Base-by-base conservation (phyloP, 2,113 vertebrate species). In the Callithrix jacchus region DNA sequence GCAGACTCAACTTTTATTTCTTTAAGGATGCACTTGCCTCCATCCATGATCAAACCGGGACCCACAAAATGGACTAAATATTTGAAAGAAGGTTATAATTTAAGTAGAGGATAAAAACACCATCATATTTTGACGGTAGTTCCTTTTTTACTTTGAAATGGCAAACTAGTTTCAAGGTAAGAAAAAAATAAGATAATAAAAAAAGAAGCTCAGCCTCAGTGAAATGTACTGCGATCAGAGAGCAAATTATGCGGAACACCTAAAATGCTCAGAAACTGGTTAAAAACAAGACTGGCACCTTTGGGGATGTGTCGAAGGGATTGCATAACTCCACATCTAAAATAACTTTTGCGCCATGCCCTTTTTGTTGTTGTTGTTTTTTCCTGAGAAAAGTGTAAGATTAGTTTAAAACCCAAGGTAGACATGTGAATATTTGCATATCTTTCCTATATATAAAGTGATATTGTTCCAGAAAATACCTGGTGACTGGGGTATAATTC, bases 301-400 rank as follows among this genome's bases (percentile, higher is more conserved):
- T 52, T 7, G 7, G 49, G 91, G 21, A 77, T 87, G 54, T 92
- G 91, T 79, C 17, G 91, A 97, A 92, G 84, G 68, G 70, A 96
- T 94, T 95, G 81, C 89, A 93, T 95, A 97, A 89, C 87, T 97
- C 32, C 89, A 70, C 90, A 83, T 97, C 89, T 64, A 94, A 97
- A 97, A 94, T 98, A 97, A 87, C 96, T 95, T 95, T 89, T 91
- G 89, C 93, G 85, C 47, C 52, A 76, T 90, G 93, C 68, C 54
- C 74, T 80, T 56, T 17, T 79, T 79, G n/a, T 71, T 20, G 21
- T 96, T 66, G 49, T 52, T 52, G 13, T 58, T 76, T 0, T 95
- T 40, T 11, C 56, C 52, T 8, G 17, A 83, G 74, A 88, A 96
- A 92, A 91, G 0, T 23, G 64, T 96, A 83, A 93, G 96, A 95